Conservation (phyloP, 2,888 invertebrate genomes). For the Margaritifera margaritifera region DNA sequence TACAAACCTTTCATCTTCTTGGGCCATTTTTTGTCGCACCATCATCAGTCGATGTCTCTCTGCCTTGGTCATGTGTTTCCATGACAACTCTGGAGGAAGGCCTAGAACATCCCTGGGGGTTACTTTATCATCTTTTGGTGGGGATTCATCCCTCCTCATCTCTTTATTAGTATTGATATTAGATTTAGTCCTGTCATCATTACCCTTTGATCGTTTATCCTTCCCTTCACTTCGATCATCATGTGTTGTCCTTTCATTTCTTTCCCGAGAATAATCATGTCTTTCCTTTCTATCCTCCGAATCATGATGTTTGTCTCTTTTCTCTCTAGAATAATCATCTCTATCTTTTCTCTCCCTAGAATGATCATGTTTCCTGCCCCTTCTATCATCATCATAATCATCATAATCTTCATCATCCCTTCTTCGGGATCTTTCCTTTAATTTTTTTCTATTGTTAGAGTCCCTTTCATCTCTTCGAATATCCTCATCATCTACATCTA, state of each 20-base stretch:
- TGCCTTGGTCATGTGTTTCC: slow-evolving; percentile 57
- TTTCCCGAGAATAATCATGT: slow-evolving; percentile 1
- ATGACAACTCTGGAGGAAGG: slow-evolving; percentile 46
- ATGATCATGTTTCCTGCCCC: slow-evolving; percentile 9
- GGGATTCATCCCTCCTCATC: slow-evolving; percentile 1
- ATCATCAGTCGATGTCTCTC: slow-evolving; percentile 42
- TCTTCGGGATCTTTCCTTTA: slow-evolving; percentile 12
- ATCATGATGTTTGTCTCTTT: slow-evolving; percentile 18
- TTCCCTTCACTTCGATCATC: slow-evolving; percentile 4
- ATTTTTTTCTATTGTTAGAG: slow-evolving; percentile 3
- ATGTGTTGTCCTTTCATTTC: slow-evolving; percentile 12
- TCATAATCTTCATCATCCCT: slow-evolving; percentile 22
- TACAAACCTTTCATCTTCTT: slow-evolving; percentile 45
- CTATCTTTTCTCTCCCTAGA: slow-evolving; percentile 2
- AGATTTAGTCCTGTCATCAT: slow-evolving; percentile 1
- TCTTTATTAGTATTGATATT: slow-evolving; percentile 5
- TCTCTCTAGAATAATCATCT: slow-evolving; percentile 4
- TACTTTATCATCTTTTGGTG: slow-evolving; percentile 16
- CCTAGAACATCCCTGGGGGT: slow-evolving; percentile 41
- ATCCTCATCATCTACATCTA: slow-evolving; percentile 14
- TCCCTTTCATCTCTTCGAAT: slow-evolving; percentile 9
- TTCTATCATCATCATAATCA: slow-evolving; percentile 22
- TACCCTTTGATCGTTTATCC: neutral
- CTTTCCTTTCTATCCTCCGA: slow-evolving; percentile 7
- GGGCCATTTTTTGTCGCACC: slow-evolving; percentile 37